Conservation (phyloP, 2,797 vertebrate species). For the Arrhamphus sclerolepis region DNA sequence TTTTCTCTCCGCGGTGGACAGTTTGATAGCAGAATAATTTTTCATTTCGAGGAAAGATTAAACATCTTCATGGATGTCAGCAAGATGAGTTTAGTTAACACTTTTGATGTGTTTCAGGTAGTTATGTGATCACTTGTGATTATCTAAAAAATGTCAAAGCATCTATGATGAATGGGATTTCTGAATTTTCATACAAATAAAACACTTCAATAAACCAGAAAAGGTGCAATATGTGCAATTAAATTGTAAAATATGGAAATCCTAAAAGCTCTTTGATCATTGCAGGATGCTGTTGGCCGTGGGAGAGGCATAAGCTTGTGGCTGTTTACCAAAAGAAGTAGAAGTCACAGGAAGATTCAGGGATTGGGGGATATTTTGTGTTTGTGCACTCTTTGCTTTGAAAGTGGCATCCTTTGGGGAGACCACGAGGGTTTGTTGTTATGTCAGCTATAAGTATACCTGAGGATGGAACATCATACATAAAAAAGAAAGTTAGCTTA, state of each 20-base stretch:
- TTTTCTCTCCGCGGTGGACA: slow-evolving; percentile 67
- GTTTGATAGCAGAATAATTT: slow-evolving; percentile 73
- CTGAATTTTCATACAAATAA: slow-evolving; percentile 23
- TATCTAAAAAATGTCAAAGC: slow-evolving; percentile 27
- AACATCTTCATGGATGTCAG: slow-evolving; percentile 66
- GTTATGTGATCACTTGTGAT: slow-evolving; percentile 14
- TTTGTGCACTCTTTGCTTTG: slow-evolving; percentile 51
- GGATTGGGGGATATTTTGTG: slow-evolving; percentile 50
- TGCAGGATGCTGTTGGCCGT: slow-evolving; percentile 11
- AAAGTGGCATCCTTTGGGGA: slow-evolving; percentile 62
- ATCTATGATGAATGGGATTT: slow-evolving; percentile 14
- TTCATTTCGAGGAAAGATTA: slow-evolving; percentile 72
- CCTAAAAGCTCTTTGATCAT: slow-evolving; percentile 63
- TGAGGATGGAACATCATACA: slow-evolving; percentile 32
- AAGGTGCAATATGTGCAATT: slow-evolving; percentile 55
- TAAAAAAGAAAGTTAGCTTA: slow-evolving; percentile 40
- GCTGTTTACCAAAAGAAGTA: slow-evolving; percentile 59
- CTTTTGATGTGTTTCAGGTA: slow-evolving; percentile 20
- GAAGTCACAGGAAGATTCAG: slow-evolving; percentile 42
- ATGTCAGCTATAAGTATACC: slow-evolving; percentile 40
- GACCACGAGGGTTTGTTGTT: slow-evolving; percentile 43
- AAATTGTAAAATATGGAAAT: slow-evolving; percentile 53
- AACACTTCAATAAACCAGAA: slow-evolving; percentile 37
- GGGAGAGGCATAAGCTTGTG: slow-evolving; percentile 34
- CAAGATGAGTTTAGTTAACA: slow-evolving; percentile 40